Conservation (phyloP, 1,140 invertebrate genomes). For the Chrysomallon squamiferum region DNA sequence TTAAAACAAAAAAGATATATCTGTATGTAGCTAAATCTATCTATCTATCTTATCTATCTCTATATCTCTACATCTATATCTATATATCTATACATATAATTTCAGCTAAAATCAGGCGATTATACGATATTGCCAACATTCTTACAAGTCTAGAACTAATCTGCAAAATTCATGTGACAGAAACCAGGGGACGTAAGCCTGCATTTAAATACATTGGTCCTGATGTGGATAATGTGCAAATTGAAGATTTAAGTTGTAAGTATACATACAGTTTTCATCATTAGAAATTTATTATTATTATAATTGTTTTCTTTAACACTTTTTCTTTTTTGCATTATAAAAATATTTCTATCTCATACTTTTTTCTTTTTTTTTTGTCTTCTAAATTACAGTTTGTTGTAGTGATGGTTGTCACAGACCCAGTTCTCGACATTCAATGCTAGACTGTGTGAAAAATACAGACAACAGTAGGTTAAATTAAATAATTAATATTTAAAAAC, state of each 20-base stretch:
- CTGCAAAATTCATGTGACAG: slow-evolving; percentile 69
- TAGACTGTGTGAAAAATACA: slow-evolving; percentile 56
- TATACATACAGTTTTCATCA: no score
- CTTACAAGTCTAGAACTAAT: slow-evolving; percentile 75
- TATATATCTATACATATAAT: no score
- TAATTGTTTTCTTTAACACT: not conserved
- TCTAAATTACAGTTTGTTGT: slow-evolving; percentile 43
- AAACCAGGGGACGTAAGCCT: slow-evolving; percentile 70
- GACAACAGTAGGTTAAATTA: slow-evolving; percentile 36
- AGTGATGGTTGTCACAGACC: slow-evolving; percentile 57
- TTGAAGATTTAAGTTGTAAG: slow-evolving; percentile 29
- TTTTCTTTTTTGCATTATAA: not conserved
- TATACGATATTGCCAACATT: slow-evolving; percentile 80
- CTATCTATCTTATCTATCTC: no score
- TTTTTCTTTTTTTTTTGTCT: not conserved
- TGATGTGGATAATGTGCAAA: slow-evolving; percentile 55
- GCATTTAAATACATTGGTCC: slow-evolving; percentile 76
- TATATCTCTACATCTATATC: no score
- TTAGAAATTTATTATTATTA: no score
- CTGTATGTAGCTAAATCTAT: no score
- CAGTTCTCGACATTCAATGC: slow-evolving; percentile 56
- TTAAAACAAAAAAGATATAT: no score
- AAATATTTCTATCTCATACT: not conserved
- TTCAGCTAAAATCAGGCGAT: slow-evolving; percentile 73
- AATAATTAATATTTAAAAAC: slow-evolving; percentile 6